Base-by-base conservation (phyloP, 1,140 invertebrate genomes). In the Aradophagus sp. region DNA sequence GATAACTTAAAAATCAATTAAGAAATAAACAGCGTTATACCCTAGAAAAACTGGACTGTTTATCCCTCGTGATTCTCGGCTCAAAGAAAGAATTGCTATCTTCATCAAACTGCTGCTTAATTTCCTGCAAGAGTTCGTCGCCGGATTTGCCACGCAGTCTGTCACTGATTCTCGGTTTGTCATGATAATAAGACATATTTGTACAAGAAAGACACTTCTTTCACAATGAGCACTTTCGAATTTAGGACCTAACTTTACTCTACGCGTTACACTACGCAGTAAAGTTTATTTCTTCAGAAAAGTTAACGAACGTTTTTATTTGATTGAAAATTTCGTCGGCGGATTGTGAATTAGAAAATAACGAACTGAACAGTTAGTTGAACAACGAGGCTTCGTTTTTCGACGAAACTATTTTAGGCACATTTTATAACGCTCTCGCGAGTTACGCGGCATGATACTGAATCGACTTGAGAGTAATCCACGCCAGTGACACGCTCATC, bases 131-230 rank as follows among this genome's bases (percentile, higher is more conserved):
- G 36, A 86, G 65, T 53, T 86, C 84, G 53, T 86, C 83, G 2
- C 81, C 77, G 14, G 80, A 79, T 59, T 83, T 85, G 2, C 80
- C 83, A 0, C 84, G 76, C 13, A 83, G 55, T 23, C 77, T 79
- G 12, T 86, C 84, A 63, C 80, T 75, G 41, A 86, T 81, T 66
- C 72, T 82, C 39, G 84, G 81, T 52, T 79, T 81, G 15, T 87
- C 83, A 38, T 83, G 82, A 59, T 84, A 86, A 34, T 82, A 83
- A 52, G 86, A 85, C 86, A 86, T 87, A 32, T 67, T 70, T 17
- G 19, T 4, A 13, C 6, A 15, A 42, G 45, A 61, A 29, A 32
- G 13, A n/a, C 12, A 3, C 13, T 14, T 47, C 44, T 27, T 45
- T 23, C 34, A 59, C 11, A 39, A 8, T 10, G 1, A 8, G 29